Conservation (phyloP, 2,113 vertebrate species). For the Rynchops niger region DNA sequence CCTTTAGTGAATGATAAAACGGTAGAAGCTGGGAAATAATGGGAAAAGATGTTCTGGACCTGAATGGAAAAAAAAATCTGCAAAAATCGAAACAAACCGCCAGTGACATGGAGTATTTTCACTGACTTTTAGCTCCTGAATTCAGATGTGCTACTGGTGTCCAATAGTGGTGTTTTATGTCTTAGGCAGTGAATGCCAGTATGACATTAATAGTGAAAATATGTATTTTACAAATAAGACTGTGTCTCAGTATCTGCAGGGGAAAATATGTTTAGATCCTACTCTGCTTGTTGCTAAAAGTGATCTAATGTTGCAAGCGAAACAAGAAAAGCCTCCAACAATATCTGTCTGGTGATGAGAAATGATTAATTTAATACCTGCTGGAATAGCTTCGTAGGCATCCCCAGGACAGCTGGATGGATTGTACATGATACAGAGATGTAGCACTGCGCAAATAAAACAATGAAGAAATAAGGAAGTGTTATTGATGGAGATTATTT, state of each 20-base stretch:
- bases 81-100: neutral
- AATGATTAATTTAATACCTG: conserved; percentile 51
- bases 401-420: conserved; percentile 32
- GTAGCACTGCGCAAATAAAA: conserved; percentile 28
- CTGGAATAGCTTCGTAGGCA: conserved; percentile 10
- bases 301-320: neutral
- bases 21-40: neutral
- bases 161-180: neutral
- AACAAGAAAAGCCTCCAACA: conserved; percentile 28
- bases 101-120: neutral
- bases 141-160: neutral
- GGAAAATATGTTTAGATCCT: neutral
- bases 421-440: neutral
- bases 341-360: conserved; percentile 31
- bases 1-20: neutral
- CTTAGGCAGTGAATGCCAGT: neutral
- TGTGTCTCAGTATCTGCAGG: neutral
- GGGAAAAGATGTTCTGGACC: neutral
- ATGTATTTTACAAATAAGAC: neutral
- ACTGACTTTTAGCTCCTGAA: neutral
- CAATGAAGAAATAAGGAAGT: conserved; percentile 30
- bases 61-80: neutral
- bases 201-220: neutral
- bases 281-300: conserved; percentile 29
- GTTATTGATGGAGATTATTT: conserved; percentile 47